Conservation (phyloP, 2,888 invertebrate species). For the Sacculina carcini region DNA sequence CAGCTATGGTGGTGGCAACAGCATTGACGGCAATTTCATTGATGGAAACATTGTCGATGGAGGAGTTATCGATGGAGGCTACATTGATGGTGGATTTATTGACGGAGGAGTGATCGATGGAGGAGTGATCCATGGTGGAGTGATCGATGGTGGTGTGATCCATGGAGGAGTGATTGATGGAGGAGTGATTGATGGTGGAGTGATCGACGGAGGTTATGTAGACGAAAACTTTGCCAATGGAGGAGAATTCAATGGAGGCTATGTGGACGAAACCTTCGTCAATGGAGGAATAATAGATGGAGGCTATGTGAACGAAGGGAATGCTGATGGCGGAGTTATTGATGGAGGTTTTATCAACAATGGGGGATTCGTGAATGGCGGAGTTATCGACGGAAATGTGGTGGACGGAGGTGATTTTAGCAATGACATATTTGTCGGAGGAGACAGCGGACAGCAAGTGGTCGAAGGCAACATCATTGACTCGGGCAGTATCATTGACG, state of each 20-base stretch:
- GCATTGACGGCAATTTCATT: neutral
- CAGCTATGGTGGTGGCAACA: neutral
- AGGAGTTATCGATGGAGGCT: neutral
- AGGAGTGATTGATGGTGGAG: neutral
- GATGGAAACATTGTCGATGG: neutral
- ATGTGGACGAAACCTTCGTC: too few relatives aligned
- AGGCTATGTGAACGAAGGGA: too few relatives aligned
- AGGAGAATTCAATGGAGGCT: neutral
- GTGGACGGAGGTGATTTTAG: too few relatives aligned
- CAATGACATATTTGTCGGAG: too few relatives aligned
- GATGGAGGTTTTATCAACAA: too few relatives aligned
- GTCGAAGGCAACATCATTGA: too few relatives aligned
- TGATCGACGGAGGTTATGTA: neutral
- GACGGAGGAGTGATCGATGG: neutral
- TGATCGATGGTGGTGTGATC: neutral
- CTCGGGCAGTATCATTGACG: too few relatives aligned
- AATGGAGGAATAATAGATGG: too few relatives aligned
- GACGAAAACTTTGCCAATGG: neutral
- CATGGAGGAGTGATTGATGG: neutral
- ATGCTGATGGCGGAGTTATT: too few relatives aligned
- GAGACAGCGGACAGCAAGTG: too few relatives aligned
- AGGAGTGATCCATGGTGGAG: neutral
- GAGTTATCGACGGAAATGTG: too few relatives aligned
- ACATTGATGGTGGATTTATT: neutral
- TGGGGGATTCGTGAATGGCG: too few relatives aligned